These are phyloP conservation scores for Bucorvus abyssinicus DNA, from an alignment of 2,797 vertebrate genomes.

Conservation along the genomic window DNA sequence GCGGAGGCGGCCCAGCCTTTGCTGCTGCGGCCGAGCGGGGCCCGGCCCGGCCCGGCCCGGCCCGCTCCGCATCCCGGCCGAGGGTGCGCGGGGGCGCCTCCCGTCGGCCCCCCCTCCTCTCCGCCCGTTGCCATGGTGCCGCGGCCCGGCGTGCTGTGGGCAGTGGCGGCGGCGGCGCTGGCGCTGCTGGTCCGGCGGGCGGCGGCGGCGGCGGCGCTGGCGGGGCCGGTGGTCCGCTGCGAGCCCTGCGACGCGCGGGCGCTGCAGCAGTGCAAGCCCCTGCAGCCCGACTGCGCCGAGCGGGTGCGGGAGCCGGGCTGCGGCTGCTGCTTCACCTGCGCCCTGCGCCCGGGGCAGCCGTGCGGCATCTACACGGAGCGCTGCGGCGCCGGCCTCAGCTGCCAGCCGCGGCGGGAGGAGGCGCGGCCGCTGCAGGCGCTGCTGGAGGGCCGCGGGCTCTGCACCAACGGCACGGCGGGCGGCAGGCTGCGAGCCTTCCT, in stretches of 20 bases:
- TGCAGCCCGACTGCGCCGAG: conserved; percentile 82
- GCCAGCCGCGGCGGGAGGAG: conserved; percentile 82
- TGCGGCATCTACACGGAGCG: conserved; percentile 92
- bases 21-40: too few species aligned
- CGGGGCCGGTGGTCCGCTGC: conserved; percentile 86
- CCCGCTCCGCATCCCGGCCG: background rate
- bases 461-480: conserved; percentile 75
- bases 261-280: conserved; percentile 82
- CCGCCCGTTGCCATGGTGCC: conserved; percentile 75
- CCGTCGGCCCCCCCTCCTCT: background rate
- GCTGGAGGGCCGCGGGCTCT: conserved; percentile 87
- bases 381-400: conserved; percentile 84
- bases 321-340: conserved; percentile 91
- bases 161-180: conserved; percentile 70
- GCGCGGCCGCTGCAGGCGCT: conserved; percentile 86
- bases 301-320: conserved; percentile 87
- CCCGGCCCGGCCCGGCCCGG: background rate
- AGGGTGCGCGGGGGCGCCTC: background rate
- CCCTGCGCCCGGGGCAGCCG: conserved; percentile 78
- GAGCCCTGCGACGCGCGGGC: conserved; percentile 85
- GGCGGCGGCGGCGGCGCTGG: conserved; percentile 71
- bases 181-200: conserved; percentile 73
- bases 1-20: background rate
- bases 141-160: conserved; percentile 76
- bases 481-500: conserved; percentile 35